phyloP scores from a whole-genome alignment of 1,140 invertebrate species.

The Drosophila asahinai region DNA sequence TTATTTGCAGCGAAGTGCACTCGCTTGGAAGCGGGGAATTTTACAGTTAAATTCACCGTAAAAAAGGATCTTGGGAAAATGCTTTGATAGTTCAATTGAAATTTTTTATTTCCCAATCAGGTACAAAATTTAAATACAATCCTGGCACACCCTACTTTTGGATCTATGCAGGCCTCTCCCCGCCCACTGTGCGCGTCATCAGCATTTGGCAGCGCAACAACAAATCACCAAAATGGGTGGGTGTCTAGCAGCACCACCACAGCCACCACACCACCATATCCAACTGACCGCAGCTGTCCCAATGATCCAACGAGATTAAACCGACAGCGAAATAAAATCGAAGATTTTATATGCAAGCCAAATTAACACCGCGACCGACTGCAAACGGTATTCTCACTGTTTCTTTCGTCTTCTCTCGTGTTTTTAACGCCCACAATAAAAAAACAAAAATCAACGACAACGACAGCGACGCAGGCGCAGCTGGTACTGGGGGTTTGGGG shows the following conservation, averaged over 20 bases:
- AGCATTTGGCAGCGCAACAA: constrained; percentile 46
- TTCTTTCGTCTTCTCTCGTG: constrained; percentile 47
- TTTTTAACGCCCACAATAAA: constrained; percentile 44
- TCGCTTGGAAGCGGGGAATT: not conserved
- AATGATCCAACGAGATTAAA: constrained; percentile 42
- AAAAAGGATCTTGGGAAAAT: not conserved
- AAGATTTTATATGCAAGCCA: constrained; percentile 69
- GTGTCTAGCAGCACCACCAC: constrained; percentile 57
- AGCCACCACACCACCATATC: constrained; percentile 13
- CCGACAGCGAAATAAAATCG: constrained; percentile 68
- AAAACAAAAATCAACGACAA: constrained; percentile 11
- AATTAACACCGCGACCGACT: constrained; percentile 49
- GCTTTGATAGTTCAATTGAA: not conserved
- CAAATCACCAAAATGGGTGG: constrained; percentile 69
- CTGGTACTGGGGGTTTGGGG: constrained; percentile 4
- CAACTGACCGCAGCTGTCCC: constrained; percentile 56
- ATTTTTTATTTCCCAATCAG: no score
- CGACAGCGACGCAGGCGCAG: constrained; percentile 67
- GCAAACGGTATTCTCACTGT: constrained; percentile 37
- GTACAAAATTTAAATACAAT: no score
- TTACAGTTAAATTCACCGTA: not conserved
- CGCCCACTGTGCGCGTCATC: constrained; percentile 36
- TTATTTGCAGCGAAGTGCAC: constrained; percentile 2
- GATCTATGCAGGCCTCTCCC: not conserved
- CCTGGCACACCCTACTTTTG: not conserved